Base-by-base conservation (phyloP, 2,797 vertebrate genomes). In the Chloroceryle inda region DNA sequence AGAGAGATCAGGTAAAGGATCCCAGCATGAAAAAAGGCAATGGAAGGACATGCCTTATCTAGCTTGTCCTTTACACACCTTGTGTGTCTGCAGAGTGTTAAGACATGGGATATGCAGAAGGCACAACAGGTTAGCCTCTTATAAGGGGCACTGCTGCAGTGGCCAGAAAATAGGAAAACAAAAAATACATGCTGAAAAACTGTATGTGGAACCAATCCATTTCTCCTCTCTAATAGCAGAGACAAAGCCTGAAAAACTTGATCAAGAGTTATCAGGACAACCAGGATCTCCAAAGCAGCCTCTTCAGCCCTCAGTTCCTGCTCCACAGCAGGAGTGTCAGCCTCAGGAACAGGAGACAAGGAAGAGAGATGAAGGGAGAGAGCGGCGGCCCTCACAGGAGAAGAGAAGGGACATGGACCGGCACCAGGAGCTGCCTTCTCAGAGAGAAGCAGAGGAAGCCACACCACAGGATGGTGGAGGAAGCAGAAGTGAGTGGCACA, bases 401-500 rank as follows among this genome's bases (percentile, higher is more conserved):
- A 98, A 90, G 76, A 98, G 97, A 67, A 97, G 94, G 93, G 97
- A 98, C 21, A 5, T 80, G 88, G 98, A 98, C 71, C 92, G 93
- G 38, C 97, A 97, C 27, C 95, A 97, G 82, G 97, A 97, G 22
- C 83, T 13, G 1, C 52, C 89, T 92, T 95, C 97, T 88, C 97
- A 98, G 85, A 98, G 97, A 95, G 97, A 98, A 47, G 24, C 78
- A 59, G 93, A 95, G 66, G 98, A 98, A 49, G 75, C 96, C 21
- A 91, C 94, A 0, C 96, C 96, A 45, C 98, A 97, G 64, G 98
- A 97, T 56, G 92, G 98, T 71, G 98, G 97, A 84, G 98, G 98
- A 90, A 98, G 98, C 96, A 98, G 98, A 98, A 98, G 98, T 98
- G 97, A 98, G 98, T 97, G 63, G 37, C 52, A 45, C 21, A 63